These are phyloP conservation scores for Herpailurus yagouaroundi DNA, from an alignment of 2,113 vertebrate species.

Conservation along the genomic window DNA sequence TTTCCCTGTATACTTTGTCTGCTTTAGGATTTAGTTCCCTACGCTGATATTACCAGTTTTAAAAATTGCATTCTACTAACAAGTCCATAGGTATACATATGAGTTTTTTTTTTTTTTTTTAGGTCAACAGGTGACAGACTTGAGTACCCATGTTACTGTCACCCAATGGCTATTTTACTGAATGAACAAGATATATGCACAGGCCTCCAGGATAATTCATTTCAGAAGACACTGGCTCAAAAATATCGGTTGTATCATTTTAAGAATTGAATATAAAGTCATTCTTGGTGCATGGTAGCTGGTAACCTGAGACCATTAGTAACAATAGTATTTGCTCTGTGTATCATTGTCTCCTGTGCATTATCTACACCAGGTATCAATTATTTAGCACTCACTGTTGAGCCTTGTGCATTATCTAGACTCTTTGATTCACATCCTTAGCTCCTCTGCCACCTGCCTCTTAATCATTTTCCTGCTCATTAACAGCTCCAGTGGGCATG, in stretches of 20 bases:
- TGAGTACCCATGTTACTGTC: not conserved
- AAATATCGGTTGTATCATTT: not conserved
- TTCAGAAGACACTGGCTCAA: not conserved
- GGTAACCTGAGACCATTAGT: not conserved
- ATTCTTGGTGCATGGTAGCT: not conserved
- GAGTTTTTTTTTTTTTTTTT: not conserved
- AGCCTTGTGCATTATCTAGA: not conserved
- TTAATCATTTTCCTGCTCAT: constrained; percentile 52
- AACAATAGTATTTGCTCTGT: not conserved
- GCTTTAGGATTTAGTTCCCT: not conserved
- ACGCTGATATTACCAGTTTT: not conserved
- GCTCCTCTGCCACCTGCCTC: constrained; percentile 53
- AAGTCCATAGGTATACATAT: not conserved
- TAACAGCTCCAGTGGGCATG: constrained; percentile 34
- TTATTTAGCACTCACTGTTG: constrained; percentile 33
- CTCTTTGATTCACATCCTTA: constrained; percentile 48
- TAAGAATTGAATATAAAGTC: not conserved
- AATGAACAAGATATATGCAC: not conserved
- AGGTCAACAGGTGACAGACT: not conserved
- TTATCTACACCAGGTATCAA: not conserved
- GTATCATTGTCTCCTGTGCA: not conserved
- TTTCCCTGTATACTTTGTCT: not conserved
- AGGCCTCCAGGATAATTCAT: not conserved
- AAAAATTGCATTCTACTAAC: not conserved
- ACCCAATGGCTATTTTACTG: not conserved